Percentiles rank a stretch among this genome's conserved stretches.
Evolutionary conservation across 2,113 vertebrate genomes (phyloP).

Genomic region (Melanerpes aurifrons): DNA sequence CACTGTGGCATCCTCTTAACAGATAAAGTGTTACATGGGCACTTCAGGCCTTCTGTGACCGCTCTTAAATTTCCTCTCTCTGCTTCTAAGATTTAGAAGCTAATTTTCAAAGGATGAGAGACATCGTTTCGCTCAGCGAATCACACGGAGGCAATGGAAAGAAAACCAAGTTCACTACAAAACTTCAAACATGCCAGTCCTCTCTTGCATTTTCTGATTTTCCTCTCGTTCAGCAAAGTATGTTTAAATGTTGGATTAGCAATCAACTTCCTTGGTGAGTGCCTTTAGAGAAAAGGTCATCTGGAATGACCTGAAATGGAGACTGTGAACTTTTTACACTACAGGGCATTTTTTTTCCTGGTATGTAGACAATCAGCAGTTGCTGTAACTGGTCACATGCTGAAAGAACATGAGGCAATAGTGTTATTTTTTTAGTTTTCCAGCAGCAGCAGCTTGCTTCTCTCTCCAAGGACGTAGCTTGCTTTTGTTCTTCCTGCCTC

Average conservation of each 20-base stretch:
- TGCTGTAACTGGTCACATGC: constrained; percentile 61
- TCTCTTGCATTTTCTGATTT: not conserved
- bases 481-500: constrained; percentile 29
- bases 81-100: not conserved
- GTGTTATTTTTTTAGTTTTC: constrained; percentile 3
- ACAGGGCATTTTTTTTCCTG: constrained; percentile 29
- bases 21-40: not conserved
- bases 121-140: not conserved
- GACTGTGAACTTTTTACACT: constrained; percentile 39
- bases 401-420: constrained; percentile 57
- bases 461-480: not conserved
- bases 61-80: not conserved
- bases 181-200: not conserved
- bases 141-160: not conserved
- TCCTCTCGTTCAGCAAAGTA: constrained; percentile 20
- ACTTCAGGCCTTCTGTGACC: not conserved
- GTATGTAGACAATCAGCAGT: constrained; percentile 57
- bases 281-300: constrained; percentile 30
- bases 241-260: not conserved
- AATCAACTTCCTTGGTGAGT: not conserved
- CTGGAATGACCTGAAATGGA: constrained; percentile 45
- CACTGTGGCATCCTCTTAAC: not conserved
- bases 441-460: constrained; percentile 32
- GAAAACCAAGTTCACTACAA: not conserved
- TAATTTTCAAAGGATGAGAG: not conserved